These are phyloP conservation scores for Neoaliturus tenellus DNA, from an alignment of 2,888 invertebrate species.

Conservation along the genomic window DNA sequence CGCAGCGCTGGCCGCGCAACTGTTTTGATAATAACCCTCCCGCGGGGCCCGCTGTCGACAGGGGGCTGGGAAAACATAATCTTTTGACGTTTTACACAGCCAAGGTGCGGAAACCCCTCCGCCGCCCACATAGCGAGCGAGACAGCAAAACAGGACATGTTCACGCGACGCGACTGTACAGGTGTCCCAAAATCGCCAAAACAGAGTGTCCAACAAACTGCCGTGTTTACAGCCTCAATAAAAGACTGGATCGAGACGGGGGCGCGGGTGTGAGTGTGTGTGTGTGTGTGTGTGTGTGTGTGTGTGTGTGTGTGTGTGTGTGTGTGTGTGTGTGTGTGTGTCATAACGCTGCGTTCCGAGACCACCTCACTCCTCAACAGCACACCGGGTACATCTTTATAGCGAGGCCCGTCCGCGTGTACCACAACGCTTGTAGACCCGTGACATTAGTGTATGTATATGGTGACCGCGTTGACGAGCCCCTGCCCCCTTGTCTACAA, in stretches of 20 bases:
- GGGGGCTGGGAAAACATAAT: background rate
- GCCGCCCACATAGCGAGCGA: no score
- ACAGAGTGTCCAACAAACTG: conserved; percentile 18
- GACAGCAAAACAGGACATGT: no score
- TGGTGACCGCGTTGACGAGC: background rate
- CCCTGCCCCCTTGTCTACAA: background rate
- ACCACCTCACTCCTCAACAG: background rate
- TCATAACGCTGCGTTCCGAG: background rate
- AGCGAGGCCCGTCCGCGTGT: background rate
- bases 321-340: background rate
- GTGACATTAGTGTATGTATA: background rate
- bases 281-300: background rate
- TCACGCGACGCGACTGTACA: background rate
- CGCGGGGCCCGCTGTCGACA: background rate
- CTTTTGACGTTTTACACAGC: no score
- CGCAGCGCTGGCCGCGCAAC: background rate
- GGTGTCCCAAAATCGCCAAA: conserved; percentile 14
- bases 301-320: background rate
- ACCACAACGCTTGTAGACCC: background rate
- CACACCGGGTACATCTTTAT: conserved; percentile 34
- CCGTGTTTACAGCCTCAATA: background rate
- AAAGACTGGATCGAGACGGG: background rate
- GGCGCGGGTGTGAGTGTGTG: background rate
- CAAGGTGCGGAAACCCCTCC: no score
- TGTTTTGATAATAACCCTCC: background rate